These are phyloP conservation scores for Ceratothoa steindachneri DNA, from an alignment of 2,888 invertebrate species.

Conservation along the genomic window DNA sequence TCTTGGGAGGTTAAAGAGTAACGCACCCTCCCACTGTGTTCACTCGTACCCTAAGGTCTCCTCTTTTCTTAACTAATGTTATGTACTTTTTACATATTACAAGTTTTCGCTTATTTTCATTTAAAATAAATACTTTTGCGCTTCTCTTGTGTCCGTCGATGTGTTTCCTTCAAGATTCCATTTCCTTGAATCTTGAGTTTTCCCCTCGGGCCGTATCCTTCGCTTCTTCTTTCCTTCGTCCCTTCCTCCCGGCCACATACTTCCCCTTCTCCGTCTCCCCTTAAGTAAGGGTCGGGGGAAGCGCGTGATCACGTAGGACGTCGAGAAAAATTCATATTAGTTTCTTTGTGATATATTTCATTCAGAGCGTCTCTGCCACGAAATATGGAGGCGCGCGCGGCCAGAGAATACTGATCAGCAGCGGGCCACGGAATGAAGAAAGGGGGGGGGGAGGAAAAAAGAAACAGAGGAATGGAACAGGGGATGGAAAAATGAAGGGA, in stretches of 20 bases:
- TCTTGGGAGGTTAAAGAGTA: no score
- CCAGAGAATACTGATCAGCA: constrained; percentile 23
- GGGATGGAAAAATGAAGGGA: not conserved
- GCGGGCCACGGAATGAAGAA: not conserved
- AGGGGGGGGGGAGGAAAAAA: not conserved
- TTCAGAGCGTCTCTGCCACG: constrained; percentile 28
- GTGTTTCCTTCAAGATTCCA: no score
- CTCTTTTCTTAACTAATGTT: no score
- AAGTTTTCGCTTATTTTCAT: no score
- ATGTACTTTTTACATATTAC: no score
- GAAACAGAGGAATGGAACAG: not conserved
- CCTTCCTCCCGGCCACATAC: not conserved
- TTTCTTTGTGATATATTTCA: constrained; percentile 42
- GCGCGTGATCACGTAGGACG: constrained; percentile 25
- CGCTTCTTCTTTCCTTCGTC: not conserved
- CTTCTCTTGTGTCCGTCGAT: not conserved
- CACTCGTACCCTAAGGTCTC: no score
- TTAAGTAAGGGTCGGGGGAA: not conserved
- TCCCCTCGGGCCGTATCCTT: not conserved
- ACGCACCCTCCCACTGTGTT: no score
- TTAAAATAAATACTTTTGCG: not conserved
- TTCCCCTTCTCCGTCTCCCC: not conserved
- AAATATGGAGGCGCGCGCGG: constrained; percentile 33
- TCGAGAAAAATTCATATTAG: constrained; percentile 39
- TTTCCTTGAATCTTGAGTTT: not conserved